Evolutionary conservation across 2,113 vertebrate genomes (phyloP).

Genomic region (Ariopsis seemanni): DNA sequence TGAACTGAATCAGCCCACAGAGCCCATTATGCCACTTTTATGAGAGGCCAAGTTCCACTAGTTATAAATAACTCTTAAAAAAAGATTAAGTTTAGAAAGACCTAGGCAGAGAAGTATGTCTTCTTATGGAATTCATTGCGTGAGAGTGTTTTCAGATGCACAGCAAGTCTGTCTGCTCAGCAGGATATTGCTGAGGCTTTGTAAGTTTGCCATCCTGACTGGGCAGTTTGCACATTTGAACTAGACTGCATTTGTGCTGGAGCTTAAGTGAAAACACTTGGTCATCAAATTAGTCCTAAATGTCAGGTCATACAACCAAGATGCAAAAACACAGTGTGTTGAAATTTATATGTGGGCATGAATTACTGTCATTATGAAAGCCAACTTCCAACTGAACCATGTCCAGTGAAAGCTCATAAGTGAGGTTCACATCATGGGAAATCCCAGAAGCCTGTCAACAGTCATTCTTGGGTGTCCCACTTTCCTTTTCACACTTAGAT

Average conservation of each 20-base stretch:
- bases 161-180: conserved; percentile 24
- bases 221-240: conserved; percentile 23
- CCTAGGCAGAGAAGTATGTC: neutral
- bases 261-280: conserved; percentile 41
- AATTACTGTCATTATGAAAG: conserved; percentile 45
- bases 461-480: conserved; percentile 29
- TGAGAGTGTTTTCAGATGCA: conserved; percentile 19
- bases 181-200: conserved; percentile 21
- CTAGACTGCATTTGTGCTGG: conserved; percentile 19
- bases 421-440: conserved; percentile 40
- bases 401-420: conserved; percentile 53
- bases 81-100: conserved; percentile 20
- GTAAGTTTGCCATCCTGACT: conserved; percentile 34
- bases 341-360: conserved; percentile 50
- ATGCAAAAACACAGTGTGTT: conserved; percentile 36
- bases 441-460: conserved; percentile 48
- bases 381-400: conserved; percentile 44
- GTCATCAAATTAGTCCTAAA: conserved; percentile 50
- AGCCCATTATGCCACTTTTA: conserved; percentile 18
- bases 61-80: conserved; percentile 26
- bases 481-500: conserved; percentile 55
- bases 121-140: conserved; percentile 4
- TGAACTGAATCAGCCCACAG: conserved; percentile 1
- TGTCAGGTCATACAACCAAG: conserved; percentile 50
- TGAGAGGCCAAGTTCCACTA: conserved; percentile 23